Base-by-base conservation (phyloP, 2,888 invertebrate genomes). In the Taenaris catops region DNA sequence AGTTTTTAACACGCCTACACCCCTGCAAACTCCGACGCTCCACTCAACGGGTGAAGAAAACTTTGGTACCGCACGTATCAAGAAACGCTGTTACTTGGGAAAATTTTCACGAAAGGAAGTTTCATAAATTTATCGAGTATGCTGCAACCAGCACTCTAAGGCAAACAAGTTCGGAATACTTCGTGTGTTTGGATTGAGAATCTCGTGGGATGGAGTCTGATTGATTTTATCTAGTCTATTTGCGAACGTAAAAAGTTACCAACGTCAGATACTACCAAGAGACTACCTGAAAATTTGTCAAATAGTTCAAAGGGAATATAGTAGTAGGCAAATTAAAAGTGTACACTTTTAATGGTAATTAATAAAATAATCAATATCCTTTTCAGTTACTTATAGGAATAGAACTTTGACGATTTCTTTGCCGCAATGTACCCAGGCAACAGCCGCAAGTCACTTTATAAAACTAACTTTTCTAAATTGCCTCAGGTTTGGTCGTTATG, bases 41-140 rank as follows among this genome's bases (percentile, higher is more conserved):
- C 41, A 60, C 55, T 62, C 61, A 64, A 56, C 53, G 60, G 59
- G 69, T 71, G n/a, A 60, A 69, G 72, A 68, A 76, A 81, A 81
- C 71, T 81, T 80, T 73, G 75, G 75, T 75, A 75, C 78, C 78
- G 62, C 75, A 65, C 68, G 64, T 63, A 65, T 61, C 56, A 58
- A 73, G 70, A 69, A 71, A 68, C 58, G 62, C 47, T 48, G 54
- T 53, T 63, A 60, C 58, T 67, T 57, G 55, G 58, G 70, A 68
- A 76, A 71, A 72, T 71, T 57, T 71, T 65, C 54, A 43, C 42
- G 41, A 36, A 47, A 28, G 44, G 51, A 68, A 70, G 58, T 72
- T 74, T 63, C 58, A 50, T 57, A 64, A 58, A 73, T 79, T 79
- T 72, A 75, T 78, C 67, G 64, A 71, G 71, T 70, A 65, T 66